A percentile compares a stretch with the other conserved stretches of the same genome.
phyloP scores from a whole-genome alignment of 2,797 vertebrate genomes.

The Botia kubotai region DNA sequence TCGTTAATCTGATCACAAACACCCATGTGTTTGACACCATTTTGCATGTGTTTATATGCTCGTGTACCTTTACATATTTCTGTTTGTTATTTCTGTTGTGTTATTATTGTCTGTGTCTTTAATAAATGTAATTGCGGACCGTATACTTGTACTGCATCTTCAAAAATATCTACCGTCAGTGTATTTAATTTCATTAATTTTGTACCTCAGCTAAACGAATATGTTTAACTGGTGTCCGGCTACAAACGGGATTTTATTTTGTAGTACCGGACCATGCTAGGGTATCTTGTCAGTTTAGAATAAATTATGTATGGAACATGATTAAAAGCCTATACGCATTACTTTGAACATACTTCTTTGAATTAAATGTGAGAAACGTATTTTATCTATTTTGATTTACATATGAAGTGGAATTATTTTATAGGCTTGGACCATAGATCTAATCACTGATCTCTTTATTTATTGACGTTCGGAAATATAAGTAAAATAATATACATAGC shows the following conservation, averaged over 20 bases:
- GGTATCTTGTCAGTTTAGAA: conserved; percentile 78
- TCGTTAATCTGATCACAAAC: background rate
- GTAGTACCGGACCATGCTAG: conserved; percentile 69
- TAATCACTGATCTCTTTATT: conserved; percentile 11
- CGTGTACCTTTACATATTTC: background rate
- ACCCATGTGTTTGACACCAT: background rate
- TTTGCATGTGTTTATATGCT: too few relatives aligned
- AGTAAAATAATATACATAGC: background rate
- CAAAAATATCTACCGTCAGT: conserved; percentile 63
- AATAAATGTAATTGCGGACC: background rate
- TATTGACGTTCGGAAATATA: background rate
- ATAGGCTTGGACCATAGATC: conserved; percentile 32
- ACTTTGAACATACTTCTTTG: conserved; percentile 78
- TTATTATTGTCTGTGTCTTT: conserved; percentile 10
- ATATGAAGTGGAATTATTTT: conserved; percentile 56
- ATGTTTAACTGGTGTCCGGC: conserved; percentile 78
- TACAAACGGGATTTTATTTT: conserved; percentile 68
- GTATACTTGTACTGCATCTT: conserved; percentile 35
- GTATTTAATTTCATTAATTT: conserved; percentile 79
- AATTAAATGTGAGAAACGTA: conserved; percentile 74
- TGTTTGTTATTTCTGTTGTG: background rate
- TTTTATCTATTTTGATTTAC: conserved; percentile 70
- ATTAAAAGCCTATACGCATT: conserved; percentile 75
- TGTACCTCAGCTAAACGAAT: conserved; percentile 78
- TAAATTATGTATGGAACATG: conserved; percentile 82